Evolutionary conservation across 1,140 invertebrate genomes (phyloP).

Genomic region (Camponotus floridanus): DNA sequence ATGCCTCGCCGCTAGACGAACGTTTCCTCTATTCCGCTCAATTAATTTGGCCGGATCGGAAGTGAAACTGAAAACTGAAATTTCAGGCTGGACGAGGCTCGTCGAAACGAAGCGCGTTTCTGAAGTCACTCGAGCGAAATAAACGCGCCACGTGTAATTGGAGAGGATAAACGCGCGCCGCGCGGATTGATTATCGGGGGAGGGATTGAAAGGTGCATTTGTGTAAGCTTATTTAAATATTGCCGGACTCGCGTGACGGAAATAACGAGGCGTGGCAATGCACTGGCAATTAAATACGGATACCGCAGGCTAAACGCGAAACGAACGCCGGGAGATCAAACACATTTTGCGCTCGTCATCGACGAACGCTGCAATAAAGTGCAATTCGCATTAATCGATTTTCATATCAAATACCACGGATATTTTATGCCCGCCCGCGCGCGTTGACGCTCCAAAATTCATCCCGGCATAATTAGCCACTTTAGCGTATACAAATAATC

Average conservation of each 20-base stretch:
- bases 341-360: constrained; percentile 57
- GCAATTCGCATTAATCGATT: constrained; percentile 71
- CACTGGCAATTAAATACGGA: constrained; percentile 66
- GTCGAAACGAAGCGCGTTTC: not conserved
- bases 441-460: constrained; percentile 65
- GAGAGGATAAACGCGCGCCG: not conserved
- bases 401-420: constrained; percentile 64
- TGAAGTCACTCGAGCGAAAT: constrained; percentile 33
- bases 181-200: constrained; percentile 35
- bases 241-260: constrained; percentile 65
- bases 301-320: constrained; percentile 4
- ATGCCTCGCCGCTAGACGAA: not conserved
- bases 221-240: constrained; percentile 74
- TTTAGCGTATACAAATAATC: constrained; percentile 61
- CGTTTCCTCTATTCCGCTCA: not conserved
- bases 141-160: constrained; percentile 1
- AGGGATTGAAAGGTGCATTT: constrained; percentile 54
- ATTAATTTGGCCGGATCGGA: constrained; percentile 28
- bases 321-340: constrained; percentile 26
- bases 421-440: constrained; percentile 35
- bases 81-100: not conserved
- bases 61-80: not conserved
- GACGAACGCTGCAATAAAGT: constrained; percentile 46
- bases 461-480: constrained; percentile 67
- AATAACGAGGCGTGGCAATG: constrained; percentile 69